Conservation (phyloP, 2,113 vertebrate species). For the Noctilio leporinus region DNA sequence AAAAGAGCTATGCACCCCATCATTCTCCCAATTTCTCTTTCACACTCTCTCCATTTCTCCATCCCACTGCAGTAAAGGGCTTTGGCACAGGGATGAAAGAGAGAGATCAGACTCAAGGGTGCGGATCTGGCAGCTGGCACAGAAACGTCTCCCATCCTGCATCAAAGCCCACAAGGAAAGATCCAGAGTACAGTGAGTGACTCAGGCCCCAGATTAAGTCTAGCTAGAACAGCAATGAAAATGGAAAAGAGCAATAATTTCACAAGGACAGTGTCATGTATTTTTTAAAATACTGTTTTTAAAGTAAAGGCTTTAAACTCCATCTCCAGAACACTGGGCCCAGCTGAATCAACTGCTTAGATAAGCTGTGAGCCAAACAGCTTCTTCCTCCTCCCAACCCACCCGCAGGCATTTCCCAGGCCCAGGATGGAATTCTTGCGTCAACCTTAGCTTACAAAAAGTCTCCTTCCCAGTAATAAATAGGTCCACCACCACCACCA, state of each 20-base stretch:
- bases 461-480: constrained; percentile 45
- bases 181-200: constrained; percentile 55
- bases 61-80: constrained; percentile 48
- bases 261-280: background rate
- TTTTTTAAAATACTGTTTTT: constrained; percentile 26
- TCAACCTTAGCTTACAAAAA: constrained; percentile 17
- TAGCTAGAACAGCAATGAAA: constrained; percentile 14
- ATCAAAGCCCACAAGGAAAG: constrained; percentile 49
- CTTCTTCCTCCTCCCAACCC: constrained; percentile 29
- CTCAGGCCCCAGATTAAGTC: constrained; percentile 49
- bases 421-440: background rate
- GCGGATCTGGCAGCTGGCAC: constrained; percentile 48
- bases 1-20: background rate
- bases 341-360: constrained; percentile 13
- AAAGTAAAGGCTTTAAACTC: constrained; percentile 5
- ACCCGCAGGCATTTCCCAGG: constrained; percentile 19
- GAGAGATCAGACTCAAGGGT: constrained; percentile 56
- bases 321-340: constrained; percentile 5
- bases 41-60: constrained; percentile 9
- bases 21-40: background rate
- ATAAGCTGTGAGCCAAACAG: constrained; percentile 52
- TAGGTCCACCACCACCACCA: constrained; percentile 32
- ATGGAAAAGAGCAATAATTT: constrained; percentile 49
- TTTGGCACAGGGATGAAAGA: constrained; percentile 58
- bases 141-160: constrained; percentile 58